phyloP scores from a whole-genome alignment of 1,140 invertebrate species.

The Lutraria rhynchaena region DNA sequence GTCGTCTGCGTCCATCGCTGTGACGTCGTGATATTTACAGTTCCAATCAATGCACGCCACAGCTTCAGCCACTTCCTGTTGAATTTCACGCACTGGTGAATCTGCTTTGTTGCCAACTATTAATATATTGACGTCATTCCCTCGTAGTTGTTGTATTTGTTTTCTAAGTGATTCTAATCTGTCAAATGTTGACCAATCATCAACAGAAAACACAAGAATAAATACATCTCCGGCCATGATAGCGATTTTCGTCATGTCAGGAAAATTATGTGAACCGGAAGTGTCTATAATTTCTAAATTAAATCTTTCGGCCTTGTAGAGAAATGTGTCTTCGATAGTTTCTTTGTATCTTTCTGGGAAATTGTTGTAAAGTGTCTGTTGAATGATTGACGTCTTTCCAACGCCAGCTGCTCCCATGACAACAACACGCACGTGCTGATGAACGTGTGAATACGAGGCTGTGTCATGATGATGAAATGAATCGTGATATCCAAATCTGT shows the following conservation, averaged over 20 bases:
- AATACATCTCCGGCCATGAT: slow-evolving; percentile 40
- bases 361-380: slow-evolving; percentile 27
- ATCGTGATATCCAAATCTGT: slow-evolving; percentile 32
- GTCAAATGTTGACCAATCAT: slow-evolving; percentile 38
- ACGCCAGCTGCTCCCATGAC: slow-evolving; percentile 36
- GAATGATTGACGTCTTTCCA: slow-evolving; percentile 34
- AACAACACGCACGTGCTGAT: slow-evolving; percentile 27
- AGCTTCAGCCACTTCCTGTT: slow-evolving; percentile 34
- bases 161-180: slow-evolving; percentile 22
- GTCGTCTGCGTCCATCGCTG: background rate
- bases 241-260: slow-evolving; percentile 41
- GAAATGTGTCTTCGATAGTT: slow-evolving; percentile 41
- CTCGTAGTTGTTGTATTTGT: slow-evolving; percentile 29
- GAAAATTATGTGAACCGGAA: slow-evolving; percentile 50
- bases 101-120: slow-evolving; percentile 38
- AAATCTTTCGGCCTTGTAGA: slow-evolving; percentile 35
- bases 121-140: slow-evolving; percentile 7
- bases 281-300: slow-evolving; percentile 41
- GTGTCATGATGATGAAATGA: slow-evolving; percentile 8
- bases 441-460: slow-evolving; percentile 6
- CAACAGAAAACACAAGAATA: slow-evolving; percentile 35
- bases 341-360: slow-evolving; percentile 22
- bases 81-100: background rate
- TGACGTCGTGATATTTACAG: slow-evolving; percentile 27
- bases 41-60: slow-evolving; percentile 38